These are phyloP conservation scores for Acanthurus leucopareius DNA, from an alignment of 2,797 vertebrate genomes.

Conservation along the genomic window DNA sequence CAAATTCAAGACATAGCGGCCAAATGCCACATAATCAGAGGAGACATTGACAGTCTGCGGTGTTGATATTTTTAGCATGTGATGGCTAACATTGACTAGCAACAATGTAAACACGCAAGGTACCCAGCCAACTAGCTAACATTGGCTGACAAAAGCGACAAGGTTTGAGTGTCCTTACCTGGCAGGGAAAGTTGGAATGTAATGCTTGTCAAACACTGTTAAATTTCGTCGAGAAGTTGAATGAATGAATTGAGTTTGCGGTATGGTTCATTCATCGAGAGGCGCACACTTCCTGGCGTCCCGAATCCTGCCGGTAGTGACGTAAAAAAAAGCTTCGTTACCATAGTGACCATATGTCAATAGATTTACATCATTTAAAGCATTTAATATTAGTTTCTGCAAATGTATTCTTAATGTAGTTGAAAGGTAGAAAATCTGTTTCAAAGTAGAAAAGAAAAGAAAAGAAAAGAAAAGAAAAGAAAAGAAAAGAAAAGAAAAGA, in stretches of 20 bases:
- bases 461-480: background rate
- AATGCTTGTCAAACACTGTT: conserved; percentile 2
- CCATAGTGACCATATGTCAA: conserved; percentile 51
- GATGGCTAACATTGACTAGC: conserved; percentile 72
- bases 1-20: conserved; percentile 23
- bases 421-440: no score
- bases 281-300: conserved; percentile 68
- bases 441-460: background rate
- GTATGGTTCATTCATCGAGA: conserved; percentile 69
- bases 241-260: conserved; percentile 64
- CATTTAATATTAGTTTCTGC: background rate
- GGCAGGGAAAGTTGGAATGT: conserved; percentile 3
- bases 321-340: conserved; percentile 62
- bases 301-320: conserved; percentile 74
- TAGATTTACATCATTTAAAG: background rate
- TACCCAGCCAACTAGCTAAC: conserved; percentile 27
- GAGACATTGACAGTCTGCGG: conserved; percentile 27
- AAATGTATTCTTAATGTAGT: no score
- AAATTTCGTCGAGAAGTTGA: conserved; percentile 20
- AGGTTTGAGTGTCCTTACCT: conserved; percentile 49
- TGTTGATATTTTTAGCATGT: conserved; percentile 79
- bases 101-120: conserved; percentile 56
- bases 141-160: conserved; percentile 20
- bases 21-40: conserved; percentile 31
- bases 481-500: background rate